A percentile compares a stretch with the other conserved stretches of the same genome.
These are phyloP conservation scores for Dascillus cervinus DNA, from an alignment of 2,888 invertebrate species.

Conservation along the genomic window DNA sequence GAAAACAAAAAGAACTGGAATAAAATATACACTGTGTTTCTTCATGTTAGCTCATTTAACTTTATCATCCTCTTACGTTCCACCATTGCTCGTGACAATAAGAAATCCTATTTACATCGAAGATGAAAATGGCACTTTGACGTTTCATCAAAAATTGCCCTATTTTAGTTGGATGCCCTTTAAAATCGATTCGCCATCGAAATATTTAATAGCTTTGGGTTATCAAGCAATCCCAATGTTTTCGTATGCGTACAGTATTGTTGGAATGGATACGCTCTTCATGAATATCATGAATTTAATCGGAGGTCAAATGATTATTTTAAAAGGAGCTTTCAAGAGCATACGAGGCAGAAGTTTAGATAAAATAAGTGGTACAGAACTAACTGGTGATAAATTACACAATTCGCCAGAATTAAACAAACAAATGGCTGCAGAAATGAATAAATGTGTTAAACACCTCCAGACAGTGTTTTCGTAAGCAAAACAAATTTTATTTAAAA, in stretches of 20 bases:
- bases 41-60: constrained; percentile 29
- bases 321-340: constrained; percentile 33
- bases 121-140: constrained; percentile 9
- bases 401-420: constrained; percentile 14
- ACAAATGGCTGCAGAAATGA: constrained; percentile 28
- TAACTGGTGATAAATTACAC: constrained; percentile 1
- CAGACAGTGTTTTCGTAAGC: constrained; percentile 29
- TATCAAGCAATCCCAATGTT: constrained; percentile 34
- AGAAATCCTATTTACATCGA: constrained; percentile 13
- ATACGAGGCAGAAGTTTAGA: constrained; percentile 20
- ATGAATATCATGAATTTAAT: constrained; percentile 36
- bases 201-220: constrained; percentile 29
- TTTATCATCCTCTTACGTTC: constrained; percentile 29
- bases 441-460: constrained; percentile 29
- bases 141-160: constrained; percentile 23
- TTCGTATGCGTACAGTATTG: constrained; percentile 31
- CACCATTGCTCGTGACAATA: constrained; percentile 22
- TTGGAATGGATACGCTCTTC: constrained; percentile 32
- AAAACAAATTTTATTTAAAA: neutral
- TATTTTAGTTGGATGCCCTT: constrained; percentile 37
- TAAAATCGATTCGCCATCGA: constrained; percentile 24
- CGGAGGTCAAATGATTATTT: constrained; percentile 29
- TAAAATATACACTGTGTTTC: constrained; percentile 27
- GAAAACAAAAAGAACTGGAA: constrained; percentile 25
- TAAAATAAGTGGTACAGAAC: constrained; percentile 6